Conservation (phyloP, 2,888 invertebrate genomes). For the Ligdia adustata region DNA sequence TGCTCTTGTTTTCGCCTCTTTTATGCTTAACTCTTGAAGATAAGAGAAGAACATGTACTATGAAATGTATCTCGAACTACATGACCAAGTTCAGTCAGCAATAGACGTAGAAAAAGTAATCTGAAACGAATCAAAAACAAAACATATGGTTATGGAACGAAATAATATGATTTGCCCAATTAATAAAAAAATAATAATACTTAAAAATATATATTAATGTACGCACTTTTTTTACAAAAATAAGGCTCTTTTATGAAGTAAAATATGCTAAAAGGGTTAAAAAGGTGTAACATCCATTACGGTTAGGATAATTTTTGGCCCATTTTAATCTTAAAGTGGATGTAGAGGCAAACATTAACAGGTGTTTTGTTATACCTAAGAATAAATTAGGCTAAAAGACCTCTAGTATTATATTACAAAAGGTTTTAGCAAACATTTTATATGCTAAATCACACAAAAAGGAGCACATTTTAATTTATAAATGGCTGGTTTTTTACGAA, state of each 20-base stretch:
- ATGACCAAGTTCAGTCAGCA: too few relatives aligned
- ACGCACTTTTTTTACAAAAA: too few relatives aligned
- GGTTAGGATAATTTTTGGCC: slow-evolving; percentile 10
- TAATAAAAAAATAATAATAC: too few relatives aligned
- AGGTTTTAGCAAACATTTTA: neutral
- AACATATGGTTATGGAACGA: too few relatives aligned
- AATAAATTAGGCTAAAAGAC: slow-evolving; percentile 12
- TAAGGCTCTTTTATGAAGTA: neutral
- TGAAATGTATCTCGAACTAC: too few relatives aligned
- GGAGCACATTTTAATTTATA: neutral
- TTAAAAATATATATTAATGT: too few relatives aligned
- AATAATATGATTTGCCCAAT: too few relatives aligned
- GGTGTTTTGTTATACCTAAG: slow-evolving; percentile 11
- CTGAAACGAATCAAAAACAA: too few relatives aligned
- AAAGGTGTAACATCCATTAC: slow-evolving; percentile 11
- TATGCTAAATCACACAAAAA: slow-evolving; percentile 6
- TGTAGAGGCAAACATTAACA: slow-evolving; percentile 12
- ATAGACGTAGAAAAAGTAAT: too few relatives aligned
- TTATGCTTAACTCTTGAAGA: too few relatives aligned
- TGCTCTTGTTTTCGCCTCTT: too few relatives aligned
- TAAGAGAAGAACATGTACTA: too few relatives aligned
- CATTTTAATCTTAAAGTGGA: slow-evolving; percentile 13
- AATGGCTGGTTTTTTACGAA: slow-evolving; percentile 22
- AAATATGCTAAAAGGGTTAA: slow-evolving; percentile 13
- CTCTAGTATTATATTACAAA: slow-evolving; percentile 6